Percentiles rank a stretch among this genome's conserved stretches.
phyloP scores from a whole-genome alignment of 2,797 vertebrate genomes.

The Esox lucius region DNA sequence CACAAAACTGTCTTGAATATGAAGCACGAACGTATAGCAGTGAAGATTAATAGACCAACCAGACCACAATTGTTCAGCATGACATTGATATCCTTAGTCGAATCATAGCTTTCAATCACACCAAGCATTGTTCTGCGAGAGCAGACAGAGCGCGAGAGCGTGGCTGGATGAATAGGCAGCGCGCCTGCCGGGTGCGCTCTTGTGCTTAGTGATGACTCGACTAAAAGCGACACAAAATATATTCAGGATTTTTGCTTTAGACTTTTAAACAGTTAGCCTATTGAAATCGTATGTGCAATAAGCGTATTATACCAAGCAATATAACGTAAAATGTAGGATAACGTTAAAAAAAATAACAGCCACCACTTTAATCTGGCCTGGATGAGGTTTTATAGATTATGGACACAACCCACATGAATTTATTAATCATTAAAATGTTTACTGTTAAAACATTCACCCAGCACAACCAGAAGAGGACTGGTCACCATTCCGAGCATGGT shows the following conservation, averaged over 20 bases:
- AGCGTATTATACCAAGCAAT: neutral
- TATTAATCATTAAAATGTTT: too few relatives aligned
- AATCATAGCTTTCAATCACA: slow-evolving; percentile 53
- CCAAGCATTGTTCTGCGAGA: slow-evolving; percentile 50
- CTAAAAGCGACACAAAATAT: slow-evolving; percentile 52
- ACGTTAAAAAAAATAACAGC: too few relatives aligned
- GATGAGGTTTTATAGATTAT: too few relatives aligned
- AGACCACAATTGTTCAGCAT: slow-evolving; percentile 66
- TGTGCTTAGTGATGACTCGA: slow-evolving; percentile 50
- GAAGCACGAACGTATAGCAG: slow-evolving; percentile 37
- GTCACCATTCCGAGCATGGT: too few relatives aligned
- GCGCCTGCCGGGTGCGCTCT: slow-evolving; percentile 52
- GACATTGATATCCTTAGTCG: slow-evolving; percentile 69
- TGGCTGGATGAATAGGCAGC: slow-evolving; percentile 29
- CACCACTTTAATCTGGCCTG: too few relatives aligned
- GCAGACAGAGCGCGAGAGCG: slow-evolving; percentile 48
- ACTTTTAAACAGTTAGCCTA: neutral
- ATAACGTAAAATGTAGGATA: neutral
- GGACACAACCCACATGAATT: too few relatives aligned
- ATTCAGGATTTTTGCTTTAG: slow-evolving; percentile 3
- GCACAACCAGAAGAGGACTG: too few relatives aligned
- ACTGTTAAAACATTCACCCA: too few relatives aligned
- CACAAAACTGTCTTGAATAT: slow-evolving; percentile 26
- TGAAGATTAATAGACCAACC: slow-evolving; percentile 70
- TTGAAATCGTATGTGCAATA: neutral